A percentile compares a stretch with the other conserved stretches of the same genome.
Evolutionary conservation across 2,888 invertebrate species (phyloP).

Genomic region (Drosophila kuntzei): DNA sequence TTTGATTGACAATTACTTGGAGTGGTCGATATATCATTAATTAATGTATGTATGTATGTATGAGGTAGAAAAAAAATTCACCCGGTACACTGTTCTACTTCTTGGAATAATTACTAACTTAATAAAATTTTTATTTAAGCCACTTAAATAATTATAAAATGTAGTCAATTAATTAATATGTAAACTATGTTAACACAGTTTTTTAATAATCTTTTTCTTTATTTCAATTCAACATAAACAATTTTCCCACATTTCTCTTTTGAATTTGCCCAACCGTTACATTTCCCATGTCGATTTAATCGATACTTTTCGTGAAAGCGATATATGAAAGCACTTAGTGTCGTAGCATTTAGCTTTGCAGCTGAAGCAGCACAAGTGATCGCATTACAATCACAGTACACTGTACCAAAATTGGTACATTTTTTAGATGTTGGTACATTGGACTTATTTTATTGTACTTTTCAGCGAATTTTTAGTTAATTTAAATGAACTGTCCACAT

Average conservation of each 20-base stretch:
- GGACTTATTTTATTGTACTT: too few relatives aligned
- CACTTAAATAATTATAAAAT: neutral
- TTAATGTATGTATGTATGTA: neutral
- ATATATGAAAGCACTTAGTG: neutral
- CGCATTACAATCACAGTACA: too few relatives aligned
- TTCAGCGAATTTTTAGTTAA: too few relatives aligned
- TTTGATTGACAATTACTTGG: constrained; percentile 6
- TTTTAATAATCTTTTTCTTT: neutral
- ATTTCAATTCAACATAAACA: neutral
- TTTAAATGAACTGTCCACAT: too few relatives aligned
- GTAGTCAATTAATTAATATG: neutral
- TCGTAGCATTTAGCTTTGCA: constrained; percentile 5
- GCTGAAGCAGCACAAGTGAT: neutral
- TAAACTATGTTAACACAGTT: too few relatives aligned
- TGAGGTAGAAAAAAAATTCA: neutral
- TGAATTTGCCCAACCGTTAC: constrained; percentile 1
- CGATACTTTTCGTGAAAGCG: constrained; percentile 7
- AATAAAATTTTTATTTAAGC: neutral
- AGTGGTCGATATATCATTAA: constrained; percentile 12
- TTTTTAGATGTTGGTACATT: too few relatives aligned
- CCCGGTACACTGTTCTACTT: neutral
- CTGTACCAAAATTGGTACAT: too few relatives aligned
- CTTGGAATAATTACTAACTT: neutral
- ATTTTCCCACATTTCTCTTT: neutral
- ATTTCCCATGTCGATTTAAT: neutral